Evolutionary conservation across 2,113 vertebrate species (phyloP).

Genomic region (Shinisaurus crocodilurus): DNA sequence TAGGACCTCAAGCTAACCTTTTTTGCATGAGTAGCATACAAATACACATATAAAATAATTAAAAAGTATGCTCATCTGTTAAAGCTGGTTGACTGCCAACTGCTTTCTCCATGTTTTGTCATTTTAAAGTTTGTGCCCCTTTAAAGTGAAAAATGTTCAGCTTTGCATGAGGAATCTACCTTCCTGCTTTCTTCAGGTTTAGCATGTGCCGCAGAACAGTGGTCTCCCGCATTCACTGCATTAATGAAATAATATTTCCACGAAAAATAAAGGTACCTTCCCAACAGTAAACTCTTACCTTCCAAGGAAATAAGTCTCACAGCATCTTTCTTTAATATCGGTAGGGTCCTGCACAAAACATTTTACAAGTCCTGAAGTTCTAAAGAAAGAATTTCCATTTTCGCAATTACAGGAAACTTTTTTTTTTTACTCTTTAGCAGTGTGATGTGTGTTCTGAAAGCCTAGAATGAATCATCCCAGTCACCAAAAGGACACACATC

Average conservation of each 20-base stretch:
- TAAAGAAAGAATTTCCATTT: conserved; percentile 73
- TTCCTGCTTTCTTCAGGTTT: background rate
- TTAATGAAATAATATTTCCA: background rate
- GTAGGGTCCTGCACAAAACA: background rate
- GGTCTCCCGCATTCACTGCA: background rate
- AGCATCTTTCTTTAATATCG: conserved; percentile 54
- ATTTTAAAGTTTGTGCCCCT: background rate
- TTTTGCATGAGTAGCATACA: background rate
- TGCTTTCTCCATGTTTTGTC: background rate
- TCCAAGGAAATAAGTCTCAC: background rate
- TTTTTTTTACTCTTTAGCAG: conserved; percentile 70
- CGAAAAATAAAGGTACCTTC: background rate
- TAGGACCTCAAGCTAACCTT: background rate
- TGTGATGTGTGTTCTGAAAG: conserved; percentile 77
- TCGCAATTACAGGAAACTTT: conserved; percentile 83
- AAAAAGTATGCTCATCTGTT: background rate
- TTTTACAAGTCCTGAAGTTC: conserved; percentile 64
- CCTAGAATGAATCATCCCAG: conserved; percentile 81
- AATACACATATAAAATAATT: background rate
- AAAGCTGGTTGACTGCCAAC: background rate
- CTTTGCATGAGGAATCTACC: background rate
- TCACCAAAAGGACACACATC: conserved; percentile 80
- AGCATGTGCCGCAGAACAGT: background rate
- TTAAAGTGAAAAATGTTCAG: background rate
- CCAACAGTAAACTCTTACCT: background rate